phyloP scores from a whole-genome alignment of 2,888 invertebrate species.

The Carabus problematicus region DNA sequence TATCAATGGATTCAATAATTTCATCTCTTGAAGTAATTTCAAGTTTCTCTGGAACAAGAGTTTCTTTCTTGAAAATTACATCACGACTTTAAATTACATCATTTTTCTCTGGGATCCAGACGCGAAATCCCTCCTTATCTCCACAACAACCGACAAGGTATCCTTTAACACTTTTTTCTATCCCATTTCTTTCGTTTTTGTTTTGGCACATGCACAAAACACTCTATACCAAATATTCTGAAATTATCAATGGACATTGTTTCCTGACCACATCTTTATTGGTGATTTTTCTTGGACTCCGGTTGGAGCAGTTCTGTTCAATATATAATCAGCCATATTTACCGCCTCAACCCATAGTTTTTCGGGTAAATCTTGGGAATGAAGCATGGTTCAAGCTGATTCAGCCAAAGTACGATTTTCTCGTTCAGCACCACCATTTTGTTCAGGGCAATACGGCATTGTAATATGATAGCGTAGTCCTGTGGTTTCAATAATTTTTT shows the following conservation, averaged over 20 bases:
- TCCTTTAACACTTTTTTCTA: slow-evolving; percentile 49
- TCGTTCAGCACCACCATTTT: too few relatives aligned
- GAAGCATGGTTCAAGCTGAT: too few relatives aligned
- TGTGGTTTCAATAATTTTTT: too few relatives aligned
- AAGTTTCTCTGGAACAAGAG: background rate
- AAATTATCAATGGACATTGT: background rate
- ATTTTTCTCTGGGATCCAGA: slow-evolving; percentile 12
- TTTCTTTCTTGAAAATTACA: slow-evolving; percentile 21
- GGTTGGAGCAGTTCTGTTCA: too few relatives aligned
- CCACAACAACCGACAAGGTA: slow-evolving; percentile 53
- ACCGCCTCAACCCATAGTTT: too few relatives aligned
- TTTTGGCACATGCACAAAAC: slow-evolving; percentile 49
- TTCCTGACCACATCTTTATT: too few relatives aligned
- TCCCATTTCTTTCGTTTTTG: slow-evolving; percentile 48
- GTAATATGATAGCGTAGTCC: too few relatives aligned
- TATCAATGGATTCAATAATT: slow-evolving; percentile 5
- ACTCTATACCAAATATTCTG: slow-evolving; percentile 2
- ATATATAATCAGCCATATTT: too few relatives aligned
- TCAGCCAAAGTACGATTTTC: too few relatives aligned
- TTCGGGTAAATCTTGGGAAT: too few relatives aligned
- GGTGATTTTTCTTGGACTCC: too few relatives aligned
- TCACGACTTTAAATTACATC: slow-evolving; percentile 11
- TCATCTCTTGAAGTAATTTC: slow-evolving; percentile 11
- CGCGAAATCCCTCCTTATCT: slow-evolving; percentile 19
- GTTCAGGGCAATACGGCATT: too few relatives aligned